Conservation (phyloP, 2,888 invertebrate genomes). For the Sinopyrophorus schimmeli region DNA sequence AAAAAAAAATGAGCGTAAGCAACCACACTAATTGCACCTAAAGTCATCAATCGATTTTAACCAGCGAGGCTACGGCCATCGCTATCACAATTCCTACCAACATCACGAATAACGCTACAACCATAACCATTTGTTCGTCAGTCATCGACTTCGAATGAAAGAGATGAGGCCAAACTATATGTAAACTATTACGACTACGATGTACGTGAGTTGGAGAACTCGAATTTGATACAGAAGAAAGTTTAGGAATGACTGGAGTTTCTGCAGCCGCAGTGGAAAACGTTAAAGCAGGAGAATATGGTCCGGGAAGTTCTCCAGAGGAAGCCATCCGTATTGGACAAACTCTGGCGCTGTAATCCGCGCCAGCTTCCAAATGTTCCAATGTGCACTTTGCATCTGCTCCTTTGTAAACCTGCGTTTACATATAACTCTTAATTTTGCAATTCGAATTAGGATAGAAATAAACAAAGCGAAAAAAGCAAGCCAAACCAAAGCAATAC, state of each 20-base stretch:
- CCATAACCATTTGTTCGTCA: conserved; percentile 63
- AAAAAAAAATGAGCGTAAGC: conserved; percentile 37
- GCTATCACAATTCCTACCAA: conserved; percentile 48
- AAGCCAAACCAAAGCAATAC: no score
- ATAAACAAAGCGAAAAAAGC: no score
- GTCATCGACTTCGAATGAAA: conserved; percentile 52
- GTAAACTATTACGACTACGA: conserved; percentile 32
- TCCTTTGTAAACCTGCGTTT: conserved; percentile 69
- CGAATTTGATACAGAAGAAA: conserved; percentile 41
- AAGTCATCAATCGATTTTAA: conserved; percentile 32
- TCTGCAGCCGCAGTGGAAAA: conserved; percentile 59
- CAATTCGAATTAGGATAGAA: no score
- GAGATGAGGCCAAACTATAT: conserved; percentile 32
- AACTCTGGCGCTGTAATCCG: conserved; percentile 77
- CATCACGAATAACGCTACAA: conserved; percentile 53
- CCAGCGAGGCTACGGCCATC: conserved; percentile 41
- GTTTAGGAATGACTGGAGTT: conserved; percentile 51
- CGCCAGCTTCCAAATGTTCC: conserved; percentile 72
- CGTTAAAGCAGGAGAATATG: conserved; percentile 69
- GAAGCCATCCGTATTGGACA: conserved; percentile 71
- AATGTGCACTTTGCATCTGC: conserved; percentile 64
- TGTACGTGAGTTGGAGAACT: conserved; percentile 38
- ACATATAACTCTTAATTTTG: no score
- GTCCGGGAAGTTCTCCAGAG: conserved; percentile 66
- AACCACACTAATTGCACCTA: conserved; percentile 42